Percentiles rank a stretch among this genome's conserved stretches.
Evolutionary conservation across 2,888 invertebrate species (phyloP).

Genomic region (Rapana venosa): DNA sequence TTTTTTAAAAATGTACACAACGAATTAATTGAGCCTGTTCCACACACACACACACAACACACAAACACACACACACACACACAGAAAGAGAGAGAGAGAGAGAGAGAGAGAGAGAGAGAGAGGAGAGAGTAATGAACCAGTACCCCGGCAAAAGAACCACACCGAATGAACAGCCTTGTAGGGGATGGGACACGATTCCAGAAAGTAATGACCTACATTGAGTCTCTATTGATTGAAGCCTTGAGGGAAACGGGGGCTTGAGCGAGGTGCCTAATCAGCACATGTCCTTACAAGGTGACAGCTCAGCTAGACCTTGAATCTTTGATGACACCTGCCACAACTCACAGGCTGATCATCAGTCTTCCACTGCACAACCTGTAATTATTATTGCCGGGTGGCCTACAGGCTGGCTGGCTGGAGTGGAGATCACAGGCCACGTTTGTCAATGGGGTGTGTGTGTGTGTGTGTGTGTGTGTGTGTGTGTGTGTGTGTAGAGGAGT

Average conservation of each 20-base stretch:
- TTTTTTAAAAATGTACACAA: too few relatives aligned
- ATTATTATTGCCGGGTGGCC: not conserved
- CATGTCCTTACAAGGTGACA: not conserved
- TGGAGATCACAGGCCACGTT: too few relatives aligned
- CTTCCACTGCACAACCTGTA: not conserved
- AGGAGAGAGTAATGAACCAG: too few relatives aligned
- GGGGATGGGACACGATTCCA: not conserved
- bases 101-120: too few relatives aligned
- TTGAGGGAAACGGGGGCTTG: not conserved
- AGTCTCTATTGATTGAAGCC: not conserved
- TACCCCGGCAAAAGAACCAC: too few relatives aligned
- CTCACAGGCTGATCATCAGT: too few relatives aligned
- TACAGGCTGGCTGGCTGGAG: not conserved
- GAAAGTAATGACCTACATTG: not conserved
- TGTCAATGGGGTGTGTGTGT: not conserved
- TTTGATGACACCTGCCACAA: not conserved
- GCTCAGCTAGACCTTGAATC: not conserved
- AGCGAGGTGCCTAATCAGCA: conserved; percentile 9
- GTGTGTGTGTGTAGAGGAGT: not conserved
- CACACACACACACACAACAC: too few relatives aligned
- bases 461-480: not conserved
- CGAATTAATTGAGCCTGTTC: too few relatives aligned
- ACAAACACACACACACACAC: too few relatives aligned
- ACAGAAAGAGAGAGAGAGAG: too few relatives aligned
- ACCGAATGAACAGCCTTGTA: not conserved